These are phyloP conservation scores for Xylocampa areola DNA, from an alignment of 2,888 invertebrate genomes.

Conservation along the genomic window DNA sequence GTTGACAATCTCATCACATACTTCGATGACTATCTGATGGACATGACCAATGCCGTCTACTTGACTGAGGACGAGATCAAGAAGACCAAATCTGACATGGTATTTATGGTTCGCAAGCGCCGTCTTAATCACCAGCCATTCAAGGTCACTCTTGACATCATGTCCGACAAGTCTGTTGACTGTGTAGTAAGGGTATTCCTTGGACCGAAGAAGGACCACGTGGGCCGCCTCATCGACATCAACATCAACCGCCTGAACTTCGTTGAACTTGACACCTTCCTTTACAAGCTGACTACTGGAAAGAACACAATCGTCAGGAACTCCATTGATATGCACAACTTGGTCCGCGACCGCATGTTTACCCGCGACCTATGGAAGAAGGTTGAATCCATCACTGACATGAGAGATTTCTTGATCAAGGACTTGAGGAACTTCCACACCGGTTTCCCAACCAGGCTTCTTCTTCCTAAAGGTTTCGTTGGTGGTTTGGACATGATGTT, in stretches of 20 bases:
- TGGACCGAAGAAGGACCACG: slow-evolving; percentile 92
- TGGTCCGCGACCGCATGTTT: slow-evolving; percentile 91
- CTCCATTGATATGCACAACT: slow-evolving; percentile 92
- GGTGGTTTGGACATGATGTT: slow-evolving; percentile 92
- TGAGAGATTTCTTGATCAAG: slow-evolving; percentile 73
- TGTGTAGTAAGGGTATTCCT: slow-evolving; percentile 92
- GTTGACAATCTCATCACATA: slow-evolving; percentile 92
- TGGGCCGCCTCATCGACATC: slow-evolving; percentile 89
- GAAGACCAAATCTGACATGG: slow-evolving; percentile 84
- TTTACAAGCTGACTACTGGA: slow-evolving; percentile 90
- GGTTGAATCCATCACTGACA: slow-evolving; percentile 88
- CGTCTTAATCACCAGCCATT: slow-evolving; percentile 92
- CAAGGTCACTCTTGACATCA: slow-evolving; percentile 87
- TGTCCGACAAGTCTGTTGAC: slow-evolving; percentile 89
- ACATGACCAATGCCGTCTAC: slow-evolving; percentile 90
- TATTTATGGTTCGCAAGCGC: slow-evolving; percentile 89
- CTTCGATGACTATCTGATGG: slow-evolving; percentile 92
- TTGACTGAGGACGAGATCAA: slow-evolving; percentile 84
- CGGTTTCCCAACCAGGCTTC: slow-evolving; percentile 92
- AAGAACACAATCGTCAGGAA: slow-evolving; percentile 91
- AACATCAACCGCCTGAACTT: slow-evolving; percentile 91
- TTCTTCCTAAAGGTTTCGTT: slow-evolving; percentile 92
- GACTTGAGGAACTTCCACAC: slow-evolving; percentile 87
- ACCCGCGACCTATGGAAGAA: slow-evolving; percentile 91
- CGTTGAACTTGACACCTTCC: slow-evolving; percentile 91